phyloP scores from a whole-genome alignment of 2,888 invertebrate species.

The Notodonta dromedarius region DNA sequence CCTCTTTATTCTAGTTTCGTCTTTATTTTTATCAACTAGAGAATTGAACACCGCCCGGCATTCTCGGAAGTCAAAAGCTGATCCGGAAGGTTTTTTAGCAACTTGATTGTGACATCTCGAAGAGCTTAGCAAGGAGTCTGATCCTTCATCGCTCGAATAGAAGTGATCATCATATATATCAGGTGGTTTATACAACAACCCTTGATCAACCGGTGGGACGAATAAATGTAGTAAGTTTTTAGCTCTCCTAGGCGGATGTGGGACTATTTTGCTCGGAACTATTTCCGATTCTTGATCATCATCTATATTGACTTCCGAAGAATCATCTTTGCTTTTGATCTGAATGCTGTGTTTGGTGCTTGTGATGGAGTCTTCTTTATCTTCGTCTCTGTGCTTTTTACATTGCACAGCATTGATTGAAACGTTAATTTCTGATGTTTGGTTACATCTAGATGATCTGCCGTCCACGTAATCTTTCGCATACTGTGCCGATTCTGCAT shows the following conservation, averaged over 20 bases:
- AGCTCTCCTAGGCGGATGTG: conserved; percentile 91
- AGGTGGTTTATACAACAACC: conserved; percentile 80
- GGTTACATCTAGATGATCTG: conserved; percentile 68
- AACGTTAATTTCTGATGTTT: conserved; percentile 73
- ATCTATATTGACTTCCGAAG: conserved; percentile 75
- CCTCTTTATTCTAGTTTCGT: conserved; percentile 59
- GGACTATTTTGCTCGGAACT: conserved; percentile 90
- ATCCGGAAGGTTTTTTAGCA: conserved; percentile 62
- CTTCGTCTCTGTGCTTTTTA: conserved; percentile 63
- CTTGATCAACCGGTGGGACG: conserved; percentile 85
- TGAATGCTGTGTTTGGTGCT: conserved; percentile 81
- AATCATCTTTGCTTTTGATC: conserved; percentile 75
- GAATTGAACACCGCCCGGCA: conserved; percentile 85
- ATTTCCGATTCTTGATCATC: conserved; percentile 87
- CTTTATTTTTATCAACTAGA: conserved; percentile 79
- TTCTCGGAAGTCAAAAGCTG: conserved; percentile 75
- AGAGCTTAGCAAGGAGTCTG: conserved; percentile 88
- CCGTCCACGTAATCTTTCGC: conserved; percentile 68
- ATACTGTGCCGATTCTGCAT: conserved; percentile 89
- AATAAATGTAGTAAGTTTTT: conserved; percentile 89
- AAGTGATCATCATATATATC: conserved; percentile 83
- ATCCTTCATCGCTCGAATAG: conserved; percentile 87
- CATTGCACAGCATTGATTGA: conserved; percentile 63
- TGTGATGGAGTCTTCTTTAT: conserved; percentile 82
- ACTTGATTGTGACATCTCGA: conserved; percentile 78